phyloP scores from a whole-genome alignment of 2,797 vertebrate genomes.

The Enteromius mattozi region DNA sequence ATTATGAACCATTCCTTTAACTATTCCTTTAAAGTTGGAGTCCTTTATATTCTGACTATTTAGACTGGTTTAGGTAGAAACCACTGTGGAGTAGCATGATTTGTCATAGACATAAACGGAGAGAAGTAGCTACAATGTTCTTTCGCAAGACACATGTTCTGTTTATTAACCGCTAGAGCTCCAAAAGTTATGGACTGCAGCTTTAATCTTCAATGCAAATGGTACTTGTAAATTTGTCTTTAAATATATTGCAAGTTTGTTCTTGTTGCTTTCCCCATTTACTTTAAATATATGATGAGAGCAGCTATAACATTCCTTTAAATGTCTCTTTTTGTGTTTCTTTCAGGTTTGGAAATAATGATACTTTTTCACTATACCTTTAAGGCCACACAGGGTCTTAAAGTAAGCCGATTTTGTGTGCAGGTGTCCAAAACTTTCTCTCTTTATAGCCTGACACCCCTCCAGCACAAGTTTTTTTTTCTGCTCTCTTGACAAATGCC shows the following conservation, averaged over 20 bases:
- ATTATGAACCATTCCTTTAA: too few species aligned
- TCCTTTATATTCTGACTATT: too few species aligned
- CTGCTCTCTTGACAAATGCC: conserved; percentile 72
- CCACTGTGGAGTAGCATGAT: too few species aligned
- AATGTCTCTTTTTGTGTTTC: neutral
- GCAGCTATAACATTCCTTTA: neutral
- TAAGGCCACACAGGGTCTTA: conserved; percentile 59
- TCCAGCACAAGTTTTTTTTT: conserved; percentile 12
- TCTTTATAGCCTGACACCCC: conserved; percentile 3
- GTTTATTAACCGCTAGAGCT: too few species aligned
- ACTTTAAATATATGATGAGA: neutral
- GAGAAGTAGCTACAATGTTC: too few species aligned
- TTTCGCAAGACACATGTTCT: too few species aligned
- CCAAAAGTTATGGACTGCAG: too few species aligned
- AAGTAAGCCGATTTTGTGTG: conserved; percentile 60
- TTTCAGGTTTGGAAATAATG: neutral
- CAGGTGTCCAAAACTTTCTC: conserved; percentile 72
- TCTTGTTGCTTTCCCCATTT: neutral
- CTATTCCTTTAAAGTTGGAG: too few species aligned
- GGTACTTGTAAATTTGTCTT: neutral
- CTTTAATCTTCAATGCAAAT: neutral
- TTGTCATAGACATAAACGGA: too few species aligned
- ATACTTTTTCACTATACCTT: neutral
- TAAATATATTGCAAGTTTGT: neutral
- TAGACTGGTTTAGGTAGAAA: too few species aligned